These are phyloP conservation scores for Folsomia candida DNA, from an alignment of 2,888 invertebrate genomes.

Conservation along the genomic window DNA sequence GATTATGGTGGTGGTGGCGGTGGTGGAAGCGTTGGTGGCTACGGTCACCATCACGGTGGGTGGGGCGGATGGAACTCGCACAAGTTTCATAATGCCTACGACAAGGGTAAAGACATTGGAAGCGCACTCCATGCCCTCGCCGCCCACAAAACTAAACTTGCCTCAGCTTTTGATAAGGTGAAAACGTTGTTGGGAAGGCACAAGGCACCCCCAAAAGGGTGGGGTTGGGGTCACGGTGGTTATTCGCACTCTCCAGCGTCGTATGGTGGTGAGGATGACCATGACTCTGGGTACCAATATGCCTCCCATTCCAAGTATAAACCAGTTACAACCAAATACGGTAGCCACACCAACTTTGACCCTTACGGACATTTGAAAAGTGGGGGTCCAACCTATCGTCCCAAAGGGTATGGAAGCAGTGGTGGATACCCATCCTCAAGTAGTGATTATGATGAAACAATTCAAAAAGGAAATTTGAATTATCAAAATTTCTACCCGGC, in stretches of 20 bases:
- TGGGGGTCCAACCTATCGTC: not conserved
- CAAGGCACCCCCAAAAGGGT: not conserved
- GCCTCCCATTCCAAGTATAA: not conserved
- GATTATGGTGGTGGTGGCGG: not conserved
- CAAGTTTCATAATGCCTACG: constrained; percentile 22
- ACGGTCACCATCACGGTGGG: constrained; percentile 13
- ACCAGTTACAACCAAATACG: not conserved
- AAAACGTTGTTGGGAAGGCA: constrained; percentile 5
- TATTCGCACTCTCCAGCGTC: not conserved
- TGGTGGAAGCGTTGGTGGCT: not conserved
- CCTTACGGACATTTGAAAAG: constrained; percentile 7
- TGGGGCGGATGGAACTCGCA: not conserved
- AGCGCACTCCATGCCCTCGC: constrained; percentile 12
- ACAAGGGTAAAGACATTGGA: constrained; percentile 27
- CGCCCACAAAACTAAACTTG: constrained; percentile 3
- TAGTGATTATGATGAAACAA: not conserved
- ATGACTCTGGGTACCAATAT: constrained; percentile 3
- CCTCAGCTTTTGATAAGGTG: constrained; percentile 17
- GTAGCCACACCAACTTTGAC: not conserved
- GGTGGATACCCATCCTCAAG: not conserved
- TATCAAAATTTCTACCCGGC: constrained; percentile 1
- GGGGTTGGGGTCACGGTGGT: constrained; percentile 13
- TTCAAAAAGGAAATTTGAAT: not conserved
- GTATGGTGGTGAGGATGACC: not conserved
- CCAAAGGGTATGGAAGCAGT: constrained; percentile 1